These are phyloP conservation scores for Murina feae DNA, from an alignment of 2,113 vertebrate genomes.

Conservation along the genomic window DNA sequence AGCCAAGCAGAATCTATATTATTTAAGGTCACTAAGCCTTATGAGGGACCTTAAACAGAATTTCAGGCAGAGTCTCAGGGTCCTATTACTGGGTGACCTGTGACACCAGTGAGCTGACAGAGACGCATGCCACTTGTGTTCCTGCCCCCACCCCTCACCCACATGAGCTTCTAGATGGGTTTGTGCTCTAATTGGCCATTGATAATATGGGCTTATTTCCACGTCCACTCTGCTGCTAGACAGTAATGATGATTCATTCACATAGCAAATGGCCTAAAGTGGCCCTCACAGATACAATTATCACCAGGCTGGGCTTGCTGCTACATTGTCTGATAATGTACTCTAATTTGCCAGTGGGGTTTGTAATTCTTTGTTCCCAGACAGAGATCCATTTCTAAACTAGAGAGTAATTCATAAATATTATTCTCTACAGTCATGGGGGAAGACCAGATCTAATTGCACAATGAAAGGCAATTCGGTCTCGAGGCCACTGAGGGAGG, in stretches of 20 bases:
- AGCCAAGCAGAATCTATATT: not conserved
- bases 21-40: not conserved
- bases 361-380: slow-evolving; percentile 45
- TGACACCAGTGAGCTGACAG: not conserved
- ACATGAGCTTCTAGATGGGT: not conserved
- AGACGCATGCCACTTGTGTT: not conserved
- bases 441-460: slow-evolving; percentile 16
- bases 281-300: slow-evolving; percentile 43
- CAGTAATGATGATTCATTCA: slow-evolving; percentile 52
- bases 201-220: slow-evolving; percentile 23
- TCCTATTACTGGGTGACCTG: not conserved
- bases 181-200: not conserved
- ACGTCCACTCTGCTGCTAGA: not conserved
- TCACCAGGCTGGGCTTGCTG: not conserved
- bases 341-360: slow-evolving; percentile 38
- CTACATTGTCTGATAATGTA: slow-evolving; percentile 38
- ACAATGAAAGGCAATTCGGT: not conserved
- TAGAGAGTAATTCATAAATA: slow-evolving; percentile 66
- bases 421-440: slow-evolving; percentile 25
- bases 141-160: too few relatives aligned
- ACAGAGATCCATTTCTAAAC: slow-evolving; percentile 50
- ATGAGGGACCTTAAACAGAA: not conserved
- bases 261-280: slow-evolving; percentile 39
- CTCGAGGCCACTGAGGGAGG: not conserved
- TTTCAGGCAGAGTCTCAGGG: not conserved